A percentile compares a stretch with the other conserved stretches of the same genome.
Evolutionary conservation across 1,140 invertebrate genomes (phyloP).

Genomic region (Achroia grisella): DNA sequence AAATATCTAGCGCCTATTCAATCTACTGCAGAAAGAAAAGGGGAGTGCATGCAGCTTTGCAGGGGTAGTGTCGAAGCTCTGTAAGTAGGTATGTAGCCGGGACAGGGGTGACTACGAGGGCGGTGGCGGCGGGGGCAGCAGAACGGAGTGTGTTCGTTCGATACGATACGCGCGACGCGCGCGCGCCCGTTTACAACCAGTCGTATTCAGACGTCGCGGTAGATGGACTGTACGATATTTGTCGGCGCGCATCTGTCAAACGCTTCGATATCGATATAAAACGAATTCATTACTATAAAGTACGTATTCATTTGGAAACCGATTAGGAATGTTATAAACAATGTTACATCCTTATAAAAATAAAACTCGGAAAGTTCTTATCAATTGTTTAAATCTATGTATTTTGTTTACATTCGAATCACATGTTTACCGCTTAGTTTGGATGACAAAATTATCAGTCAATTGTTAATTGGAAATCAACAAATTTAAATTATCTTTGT

Average conservation of each 20-base stretch:
- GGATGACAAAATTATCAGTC: too few relatives aligned
- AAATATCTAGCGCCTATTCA: too few relatives aligned
- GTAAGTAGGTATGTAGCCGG: slow-evolving; percentile 20
- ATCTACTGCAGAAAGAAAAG: slow-evolving; percentile 18
- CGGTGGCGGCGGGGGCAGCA: slow-evolving; percentile 34
- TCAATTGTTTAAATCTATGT: background rate
- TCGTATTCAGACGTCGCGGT: slow-evolving; percentile 52
- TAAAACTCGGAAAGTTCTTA: too few relatives aligned
- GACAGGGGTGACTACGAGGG: slow-evolving; percentile 42
- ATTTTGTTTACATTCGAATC: slow-evolving; percentile 32
- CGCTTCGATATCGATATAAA: slow-evolving; percentile 51
- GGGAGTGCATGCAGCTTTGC: slow-evolving; percentile 33
- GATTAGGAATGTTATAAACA: background rate
- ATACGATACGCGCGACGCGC: slow-evolving; percentile 67
- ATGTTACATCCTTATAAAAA: too few relatives aligned
- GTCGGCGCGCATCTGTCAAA: slow-evolving; percentile 37
- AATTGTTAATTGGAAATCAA: too few relatives aligned
- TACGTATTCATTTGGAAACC: slow-evolving; percentile 36
- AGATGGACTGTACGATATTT: slow-evolving; percentile 28
- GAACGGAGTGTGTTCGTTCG: slow-evolving; percentile 42
- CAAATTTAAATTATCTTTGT: too few relatives aligned
- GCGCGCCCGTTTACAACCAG: slow-evolving; percentile 29
- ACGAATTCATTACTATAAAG: slow-evolving; percentile 29
- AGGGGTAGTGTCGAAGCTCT: slow-evolving; percentile 31
- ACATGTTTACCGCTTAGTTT: slow-evolving; percentile 25